Percentiles rank a stretch among this genome's conserved stretches.
phyloP scores from a whole-genome alignment of 2,113 vertebrate species.

The Perca fluviatilis region DNA sequence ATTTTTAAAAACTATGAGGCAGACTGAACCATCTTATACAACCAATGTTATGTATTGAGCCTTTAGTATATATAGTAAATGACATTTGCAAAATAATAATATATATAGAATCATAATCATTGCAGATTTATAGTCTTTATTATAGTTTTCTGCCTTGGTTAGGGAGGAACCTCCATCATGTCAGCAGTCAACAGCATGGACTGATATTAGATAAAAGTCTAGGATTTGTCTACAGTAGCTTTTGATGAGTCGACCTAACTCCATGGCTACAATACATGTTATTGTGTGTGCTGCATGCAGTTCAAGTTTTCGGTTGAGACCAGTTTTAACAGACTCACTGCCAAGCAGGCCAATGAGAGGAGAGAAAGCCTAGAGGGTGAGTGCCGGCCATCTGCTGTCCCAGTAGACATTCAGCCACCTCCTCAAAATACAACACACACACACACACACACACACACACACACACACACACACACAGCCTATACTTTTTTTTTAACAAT shows the following conservation, averaged over 20 bases:
- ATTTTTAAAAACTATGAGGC: background rate
- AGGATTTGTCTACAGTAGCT: background rate
- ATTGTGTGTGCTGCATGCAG: background rate
- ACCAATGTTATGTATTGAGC: background rate
- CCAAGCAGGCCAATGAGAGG: constrained; percentile 34
- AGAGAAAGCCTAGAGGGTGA: constrained; percentile 45
- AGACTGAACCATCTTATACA: background rate
- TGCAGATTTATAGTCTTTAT: background rate
- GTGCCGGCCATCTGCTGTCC: constrained; percentile 63
- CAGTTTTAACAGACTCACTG: constrained; percentile 34
- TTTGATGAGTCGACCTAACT: too few relatives aligned
- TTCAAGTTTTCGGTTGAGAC: constrained; percentile 22
- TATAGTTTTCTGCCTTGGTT: background rate
- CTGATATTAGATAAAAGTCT: background rate
- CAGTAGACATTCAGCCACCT: constrained; percentile 29
- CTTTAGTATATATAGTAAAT: background rate
- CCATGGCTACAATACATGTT: background rate
- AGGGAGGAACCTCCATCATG: background rate
- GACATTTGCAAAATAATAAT: background rate
- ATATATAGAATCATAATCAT: background rate
- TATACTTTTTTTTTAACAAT: background rate
- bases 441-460: constrained; percentile 11
- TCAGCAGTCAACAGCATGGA: background rate
- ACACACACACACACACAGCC: constrained; percentile 17
- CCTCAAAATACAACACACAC: constrained; percentile 19